These are phyloP conservation scores for Oophaga sylvatica DNA, from an alignment of 2,797 vertebrate species.

Conservation along the genomic window DNA sequence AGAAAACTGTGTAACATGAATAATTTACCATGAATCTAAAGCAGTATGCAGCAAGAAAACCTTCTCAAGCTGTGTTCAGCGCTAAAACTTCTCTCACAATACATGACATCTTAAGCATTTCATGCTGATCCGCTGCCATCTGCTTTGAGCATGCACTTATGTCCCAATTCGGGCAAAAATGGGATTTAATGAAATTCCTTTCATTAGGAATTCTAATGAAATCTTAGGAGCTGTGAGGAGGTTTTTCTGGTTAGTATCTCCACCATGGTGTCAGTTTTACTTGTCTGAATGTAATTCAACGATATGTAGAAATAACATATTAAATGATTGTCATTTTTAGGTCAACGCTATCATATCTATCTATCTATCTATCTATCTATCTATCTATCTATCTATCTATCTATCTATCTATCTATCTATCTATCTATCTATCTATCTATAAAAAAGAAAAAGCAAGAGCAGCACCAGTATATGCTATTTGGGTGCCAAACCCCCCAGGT, in stretches of 20 bases:
- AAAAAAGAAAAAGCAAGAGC: no score
- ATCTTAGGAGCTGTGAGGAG: slow-evolving; percentile 1
- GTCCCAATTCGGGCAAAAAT: slow-evolving; percentile 23
- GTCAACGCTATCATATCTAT: not conserved
- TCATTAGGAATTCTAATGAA: slow-evolving; percentile 5
- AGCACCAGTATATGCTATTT: no score
- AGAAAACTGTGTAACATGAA: slow-evolving; percentile 1
- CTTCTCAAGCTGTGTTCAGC: not conserved
- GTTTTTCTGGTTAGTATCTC: not conserved
- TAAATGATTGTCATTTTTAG: not conserved
- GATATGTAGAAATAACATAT: not conserved
- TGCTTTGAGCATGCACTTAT: not conserved
- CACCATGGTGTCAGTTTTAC: not conserved
- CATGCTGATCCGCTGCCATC: not conserved
- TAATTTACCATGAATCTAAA: slow-evolving; percentile 18
- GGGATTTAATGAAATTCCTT: slow-evolving; percentile 8
- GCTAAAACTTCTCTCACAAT: not conserved
- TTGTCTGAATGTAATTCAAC: not conserved
- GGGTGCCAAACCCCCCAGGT: no score
- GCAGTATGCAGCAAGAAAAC: not conserved
- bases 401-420: slow-evolving; percentile 9
- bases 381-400: slow-evolving; percentile 7
- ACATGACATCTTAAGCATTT: not conserved
- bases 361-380: not conserved
- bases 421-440: not conserved